Percentiles rank a stretch among this genome's conserved stretches.
Conservation (phyloP, 2,888 invertebrate genomes). For the Torymus tubicola region DNA sequence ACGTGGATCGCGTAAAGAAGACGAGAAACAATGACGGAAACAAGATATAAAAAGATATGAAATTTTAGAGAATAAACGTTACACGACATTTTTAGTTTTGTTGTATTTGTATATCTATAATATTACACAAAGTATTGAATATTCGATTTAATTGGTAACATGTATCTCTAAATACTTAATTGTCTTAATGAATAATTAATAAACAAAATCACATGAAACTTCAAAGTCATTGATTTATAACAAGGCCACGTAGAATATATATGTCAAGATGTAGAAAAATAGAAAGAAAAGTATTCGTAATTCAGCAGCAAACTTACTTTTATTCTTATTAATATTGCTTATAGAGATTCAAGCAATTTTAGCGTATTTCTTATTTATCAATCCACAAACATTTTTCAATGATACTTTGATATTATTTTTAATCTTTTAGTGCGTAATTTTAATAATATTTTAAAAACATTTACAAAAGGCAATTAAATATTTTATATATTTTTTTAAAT, state of each 20-base stretch:
- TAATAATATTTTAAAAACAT: too few relatives aligned
- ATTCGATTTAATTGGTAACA: slow-evolving; percentile 72
- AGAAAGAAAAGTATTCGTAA: slow-evolving; percentile 37
- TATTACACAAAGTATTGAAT: slow-evolving; percentile 72
- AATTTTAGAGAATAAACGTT: slow-evolving; percentile 67
- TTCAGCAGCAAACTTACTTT: slow-evolving; percentile 10
- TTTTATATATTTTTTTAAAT: slow-evolving; percentile 28
- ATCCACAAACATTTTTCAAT: slow-evolving; percentile 22
- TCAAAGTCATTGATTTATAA: slow-evolving; percentile 49
- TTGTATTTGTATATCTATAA: slow-evolving; percentile 75
- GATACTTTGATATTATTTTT: slow-evolving; percentile 26
- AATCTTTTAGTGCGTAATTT: not conserved
- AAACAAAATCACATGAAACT: slow-evolving; percentile 62
- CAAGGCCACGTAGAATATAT: slow-evolving; percentile 37
- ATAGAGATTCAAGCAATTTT: slow-evolving; percentile 5
- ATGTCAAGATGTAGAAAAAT: slow-evolving; percentile 29
- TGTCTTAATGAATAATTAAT: slow-evolving; percentile 71
- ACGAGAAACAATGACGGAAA: slow-evolving; percentile 51
- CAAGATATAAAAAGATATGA: slow-evolving; percentile 43
- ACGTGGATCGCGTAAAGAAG: slow-evolving; percentile 25
- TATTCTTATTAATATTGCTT: not conserved
- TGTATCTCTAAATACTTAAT: slow-evolving; percentile 73
- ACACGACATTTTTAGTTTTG: slow-evolving; percentile 71
- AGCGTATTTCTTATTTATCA: not conserved
- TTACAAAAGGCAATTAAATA: not conserved